Conservation (phyloP, 2,888 invertebrate genomes). For the Metallyticus violacea region DNA sequence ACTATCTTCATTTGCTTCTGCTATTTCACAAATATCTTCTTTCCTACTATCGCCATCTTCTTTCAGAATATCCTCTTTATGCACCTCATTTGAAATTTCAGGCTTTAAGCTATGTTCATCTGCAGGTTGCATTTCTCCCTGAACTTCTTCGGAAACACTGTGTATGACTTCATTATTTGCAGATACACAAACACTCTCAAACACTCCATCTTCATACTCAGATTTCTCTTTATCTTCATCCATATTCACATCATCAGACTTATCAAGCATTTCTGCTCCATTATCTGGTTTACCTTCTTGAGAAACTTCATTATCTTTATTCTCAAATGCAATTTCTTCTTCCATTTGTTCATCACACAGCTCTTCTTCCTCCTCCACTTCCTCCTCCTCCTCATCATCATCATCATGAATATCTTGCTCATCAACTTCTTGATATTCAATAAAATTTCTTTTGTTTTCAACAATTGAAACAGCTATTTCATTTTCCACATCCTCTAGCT, state of each 20-base stretch:
- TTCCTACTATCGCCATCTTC: neutral
- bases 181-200: neutral
- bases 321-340: neutral
- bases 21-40: neutral
- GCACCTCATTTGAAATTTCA: neutral
- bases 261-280: neutral
- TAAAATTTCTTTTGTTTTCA: neutral
- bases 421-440: neutral
- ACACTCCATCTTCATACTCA: neutral
- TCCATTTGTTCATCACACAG: neutral
- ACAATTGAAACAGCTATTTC: neutral
- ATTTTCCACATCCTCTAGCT: neutral
- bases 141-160: neutral
- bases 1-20: neutral
- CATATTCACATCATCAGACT: neutral
- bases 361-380: neutral
- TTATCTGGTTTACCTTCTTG: neutral
- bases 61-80: neutral
- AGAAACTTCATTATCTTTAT: neutral
- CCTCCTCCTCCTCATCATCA: neutral
- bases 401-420: neutral
- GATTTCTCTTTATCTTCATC: neutral
- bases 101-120: neutral
- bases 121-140: neutral
- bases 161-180: neutral